phyloP scores from a whole-genome alignment of 2,888 invertebrate species.

The Apantesis nais region DNA sequence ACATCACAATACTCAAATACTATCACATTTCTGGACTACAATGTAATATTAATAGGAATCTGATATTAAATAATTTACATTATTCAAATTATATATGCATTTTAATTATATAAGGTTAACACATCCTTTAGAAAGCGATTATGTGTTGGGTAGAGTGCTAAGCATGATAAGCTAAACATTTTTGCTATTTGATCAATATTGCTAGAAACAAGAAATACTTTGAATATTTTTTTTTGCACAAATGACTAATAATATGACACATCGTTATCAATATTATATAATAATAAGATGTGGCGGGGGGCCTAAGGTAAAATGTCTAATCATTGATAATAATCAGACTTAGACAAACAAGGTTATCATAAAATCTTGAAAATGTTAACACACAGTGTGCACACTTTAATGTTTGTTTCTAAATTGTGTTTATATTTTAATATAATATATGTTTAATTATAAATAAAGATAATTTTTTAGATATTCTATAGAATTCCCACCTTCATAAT shows the following conservation, averaged over 20 bases:
- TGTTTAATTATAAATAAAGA: too few species aligned
- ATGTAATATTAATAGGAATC: conserved; percentile 40
- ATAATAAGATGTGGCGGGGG: background rate
- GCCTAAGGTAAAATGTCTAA: background rate
- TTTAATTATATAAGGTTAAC: background rate
- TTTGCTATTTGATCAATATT: background rate
- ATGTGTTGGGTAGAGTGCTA: background rate
- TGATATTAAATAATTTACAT: conserved; percentile 22
- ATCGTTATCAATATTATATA: background rate
- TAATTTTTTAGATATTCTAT: too few species aligned
- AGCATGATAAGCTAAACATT: background rate
- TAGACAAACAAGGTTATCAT: background rate
- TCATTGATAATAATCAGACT: background rate
- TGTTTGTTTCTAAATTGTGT: background rate
- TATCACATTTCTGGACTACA: conserved; percentile 46
- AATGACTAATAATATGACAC: background rate
- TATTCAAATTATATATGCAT: background rate
- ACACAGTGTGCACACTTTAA: background rate
- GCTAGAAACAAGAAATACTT: background rate
- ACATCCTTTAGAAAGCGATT: background rate
- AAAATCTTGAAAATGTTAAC: too few species aligned
- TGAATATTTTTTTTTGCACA: background rate
- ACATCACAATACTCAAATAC: conserved; percentile 26
- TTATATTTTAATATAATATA: too few species aligned
- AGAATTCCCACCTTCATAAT: background rate